Base-by-base conservation (phyloP, 2,113 vertebrate species). In the Lichenostomus cassidix region DNA sequence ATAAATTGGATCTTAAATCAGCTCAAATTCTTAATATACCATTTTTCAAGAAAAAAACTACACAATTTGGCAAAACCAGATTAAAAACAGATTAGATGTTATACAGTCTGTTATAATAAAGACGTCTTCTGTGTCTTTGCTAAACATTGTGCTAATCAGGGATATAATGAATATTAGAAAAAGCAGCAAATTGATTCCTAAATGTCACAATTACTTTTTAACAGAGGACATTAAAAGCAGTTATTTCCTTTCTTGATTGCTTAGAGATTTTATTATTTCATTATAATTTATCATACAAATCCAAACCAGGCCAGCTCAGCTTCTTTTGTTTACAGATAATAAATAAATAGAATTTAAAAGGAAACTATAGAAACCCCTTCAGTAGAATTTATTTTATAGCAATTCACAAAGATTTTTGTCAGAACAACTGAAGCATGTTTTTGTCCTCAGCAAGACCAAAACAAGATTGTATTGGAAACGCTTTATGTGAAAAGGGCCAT, bases 401-500 rank as follows among this genome's bases (percentile, higher is more conserved):
- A 86, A 37, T 60, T 77, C 35, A 52, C 42, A 60, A 67, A 42
- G 50, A 44, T 63, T 95, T 85, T 80, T 94, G 59, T 95, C 82
- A 52, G 71, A 73, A 53, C 42, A 90, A 68, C 64, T 75, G 49
- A 93, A 78, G 52, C 39, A 52, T 86, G 39, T 59, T 92, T 94
- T 95, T 96, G 64, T 92, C 76, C 44, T 90, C n/a, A 42, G 63
- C n/a, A 49, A 89, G 44, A 94, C 73, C 73, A 80, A 86, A 96
- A 70, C 33, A 96, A 91, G 90, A 88, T 81, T 83, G 27, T 56
- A 64, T 78, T 93, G 60, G 76, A 93, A 95, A 88, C 89, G 83
- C 87, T 96, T 94, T 92, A 83, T 93, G 75, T 93, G 79, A 93
- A 79, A 88, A 92, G 78, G 85, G 90, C 91, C 93, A 83, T 60